Base-by-base conservation (phyloP, 2,113 vertebrate species). In the Ochotona princeps region DNA sequence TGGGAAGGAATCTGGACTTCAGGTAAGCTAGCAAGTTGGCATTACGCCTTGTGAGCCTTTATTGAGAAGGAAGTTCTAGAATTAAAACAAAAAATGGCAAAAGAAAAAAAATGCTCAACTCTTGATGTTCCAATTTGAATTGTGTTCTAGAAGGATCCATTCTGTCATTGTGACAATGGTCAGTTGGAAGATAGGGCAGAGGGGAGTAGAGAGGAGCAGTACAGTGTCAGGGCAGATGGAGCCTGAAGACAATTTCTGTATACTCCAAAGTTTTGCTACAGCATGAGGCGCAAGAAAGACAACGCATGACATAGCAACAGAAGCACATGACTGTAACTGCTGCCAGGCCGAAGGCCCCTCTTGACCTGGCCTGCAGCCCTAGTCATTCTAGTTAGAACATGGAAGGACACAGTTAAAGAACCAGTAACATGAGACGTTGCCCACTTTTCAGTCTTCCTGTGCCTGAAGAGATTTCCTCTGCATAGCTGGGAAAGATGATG, bases 161-260 rank as follows among this genome's bases (percentile, higher is more conserved):
- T 2, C 54, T 70, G 7, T 5, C 4, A 4, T 63, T 21, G 30
- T 23, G 18, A 23, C 1, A 13, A 2, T 7, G 15, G 6, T 14
- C 14, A 30, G 0, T 11, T 75, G 44, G 87, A 49, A 90, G 60
- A 28, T 6, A 20, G 14, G 23, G 7, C 5, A 14, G 35, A 35
- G 54, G 14, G 2, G 17, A 66, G 21, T 65, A 30, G 44, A 74
- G 5, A 17, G 49, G 44, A 44, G 30, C 38, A 32, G 5, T 49
- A 6, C 2, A 9, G 0, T 7, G 4, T 47, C 13, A 20, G 38
- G 0, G 10, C n/a, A 69, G 17, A 32, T 10, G 21, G 38, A 38
- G 8, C 35, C 49, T n/a, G 30, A 76, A n/a, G 26, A 44, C 0
- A 1, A 13, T 23, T 57, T 73, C 38, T 66, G 20, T n/a, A 67